A percentile compares a stretch with the other conserved stretches of the same genome.
phyloP scores from a whole-genome alignment of 2,888 invertebrate genomes.

The Laspeyria flexula region DNA sequence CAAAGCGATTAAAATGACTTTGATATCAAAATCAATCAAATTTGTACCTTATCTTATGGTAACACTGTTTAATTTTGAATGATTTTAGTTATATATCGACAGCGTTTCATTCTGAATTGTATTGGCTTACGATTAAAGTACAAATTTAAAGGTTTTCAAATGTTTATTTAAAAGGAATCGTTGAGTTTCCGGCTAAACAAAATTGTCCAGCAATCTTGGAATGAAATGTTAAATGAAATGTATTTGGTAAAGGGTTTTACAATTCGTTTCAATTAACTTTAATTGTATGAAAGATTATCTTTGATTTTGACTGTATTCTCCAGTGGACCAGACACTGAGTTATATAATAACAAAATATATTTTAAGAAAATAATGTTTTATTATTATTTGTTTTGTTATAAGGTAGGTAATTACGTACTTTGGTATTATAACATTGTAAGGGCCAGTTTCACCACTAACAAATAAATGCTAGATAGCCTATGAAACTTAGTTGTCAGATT shows the following conservation, averaged over 20 bases:
- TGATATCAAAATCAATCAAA: constrained; percentile 17
- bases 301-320: not conserved
- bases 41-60: not conserved
- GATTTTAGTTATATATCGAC: not conserved
- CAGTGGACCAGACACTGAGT: too few relatives aligned
- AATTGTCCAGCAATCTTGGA: constrained; percentile 19
- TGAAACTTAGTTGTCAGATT: too few relatives aligned
- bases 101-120: not conserved
- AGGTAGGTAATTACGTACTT: too few relatives aligned
- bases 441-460: too few relatives aligned
- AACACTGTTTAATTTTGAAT: constrained; percentile 19
- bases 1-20: constrained; percentile 11
- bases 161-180: constrained; percentile 8
- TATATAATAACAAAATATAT: too few relatives aligned
- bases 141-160: not conserved
- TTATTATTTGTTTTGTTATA: too few relatives aligned
- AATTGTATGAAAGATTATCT: not conserved
- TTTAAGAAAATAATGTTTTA: too few relatives aligned
- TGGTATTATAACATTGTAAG: too few relatives aligned
- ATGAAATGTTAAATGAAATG: constrained; percentile 22
- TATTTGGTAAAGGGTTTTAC: constrained; percentile 5
- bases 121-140: rapidly evolving
- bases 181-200: constrained; percentile 12
- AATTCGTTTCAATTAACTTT: not conserved
- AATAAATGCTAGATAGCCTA: too few relatives aligned